These are phyloP conservation scores for Conus betulinus DNA, from an alignment of 1,140 invertebrate genomes.

Conservation along the genomic window DNA sequence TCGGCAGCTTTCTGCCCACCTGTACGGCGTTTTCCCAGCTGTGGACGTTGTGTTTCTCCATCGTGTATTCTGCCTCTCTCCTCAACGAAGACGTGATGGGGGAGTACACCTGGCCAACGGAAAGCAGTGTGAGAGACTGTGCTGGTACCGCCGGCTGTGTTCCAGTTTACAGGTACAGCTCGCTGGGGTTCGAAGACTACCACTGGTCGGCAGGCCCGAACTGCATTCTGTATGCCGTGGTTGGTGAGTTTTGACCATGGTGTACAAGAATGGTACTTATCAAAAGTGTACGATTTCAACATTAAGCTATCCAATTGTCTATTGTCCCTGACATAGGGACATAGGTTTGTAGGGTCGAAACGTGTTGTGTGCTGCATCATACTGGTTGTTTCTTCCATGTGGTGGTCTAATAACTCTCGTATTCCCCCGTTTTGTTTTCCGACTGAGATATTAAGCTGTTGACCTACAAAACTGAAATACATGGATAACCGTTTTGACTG, in stretches of 20 bases:
- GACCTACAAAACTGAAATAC: no score
- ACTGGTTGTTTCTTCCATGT: no score
- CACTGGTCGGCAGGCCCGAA: not conserved
- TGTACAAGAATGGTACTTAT: no score
- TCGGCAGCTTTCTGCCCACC: not conserved
- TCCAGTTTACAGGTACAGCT: not conserved
- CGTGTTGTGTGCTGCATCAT: no score
- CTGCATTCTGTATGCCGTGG: not conserved
- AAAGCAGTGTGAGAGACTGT: conserved; percentile 11
- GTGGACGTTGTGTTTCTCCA: not conserved
- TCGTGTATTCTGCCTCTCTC: not conserved
- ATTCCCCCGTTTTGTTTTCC: no score
- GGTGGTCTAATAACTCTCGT: no score
- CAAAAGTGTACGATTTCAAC: no score
- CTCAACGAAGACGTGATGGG: not conserved
- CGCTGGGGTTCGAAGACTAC: not conserved
- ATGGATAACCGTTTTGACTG: no score
- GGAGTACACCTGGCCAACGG: not conserved
- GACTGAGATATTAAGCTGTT: no score
- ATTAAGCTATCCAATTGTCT: no score
- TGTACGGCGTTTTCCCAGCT: not conserved
- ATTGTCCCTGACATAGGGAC: no score
- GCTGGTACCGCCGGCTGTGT: not conserved
- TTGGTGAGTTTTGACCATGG: not conserved
- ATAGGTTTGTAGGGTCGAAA: no score